phyloP scores from a whole-genome alignment of 2,888 invertebrate genomes.

The Urechis unicinctus region DNA sequence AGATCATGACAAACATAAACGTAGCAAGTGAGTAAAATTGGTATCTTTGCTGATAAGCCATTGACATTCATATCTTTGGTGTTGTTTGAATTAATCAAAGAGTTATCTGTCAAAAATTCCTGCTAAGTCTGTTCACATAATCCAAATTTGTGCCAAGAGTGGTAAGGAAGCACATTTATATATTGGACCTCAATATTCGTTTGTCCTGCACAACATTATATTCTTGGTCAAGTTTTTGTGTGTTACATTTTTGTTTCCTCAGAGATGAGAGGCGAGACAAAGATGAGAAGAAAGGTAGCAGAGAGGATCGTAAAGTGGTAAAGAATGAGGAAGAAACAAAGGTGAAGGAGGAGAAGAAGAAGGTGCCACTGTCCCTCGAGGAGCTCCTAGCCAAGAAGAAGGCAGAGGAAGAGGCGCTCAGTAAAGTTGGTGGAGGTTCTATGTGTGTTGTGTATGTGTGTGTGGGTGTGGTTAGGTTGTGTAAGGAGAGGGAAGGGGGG shows the following conservation, averaged over 20 bases:
- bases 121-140: not conserved
- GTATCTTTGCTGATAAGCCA: too few relatives aligned
- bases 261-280: constrained; percentile 19
- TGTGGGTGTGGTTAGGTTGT: too few relatives aligned
- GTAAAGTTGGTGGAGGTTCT: constrained; percentile 63
- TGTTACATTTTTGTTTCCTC: too few relatives aligned
- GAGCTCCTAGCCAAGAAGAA: constrained; percentile 93
- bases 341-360: constrained; percentile 51
- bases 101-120: too few relatives aligned
- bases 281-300: not conserved
- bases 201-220: too few relatives aligned
- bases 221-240: too few relatives aligned
- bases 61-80: too few relatives aligned
- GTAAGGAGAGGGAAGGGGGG: too few relatives aligned
- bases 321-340: constrained; percentile 4
- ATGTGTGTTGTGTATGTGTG: too few relatives aligned
- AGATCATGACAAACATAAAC: not conserved
- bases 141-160: not conserved
- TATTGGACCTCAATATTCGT: too few relatives aligned
- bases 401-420: constrained; percentile 86
- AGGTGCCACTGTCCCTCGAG: constrained; percentile 81
- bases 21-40: too few relatives aligned
- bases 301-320: not conserved
- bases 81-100: too few relatives aligned
- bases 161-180: not conserved